Evolutionary conservation across 1,140 invertebrate genomes (phyloP).

Genomic region (Callitettix versicolor): DNA sequence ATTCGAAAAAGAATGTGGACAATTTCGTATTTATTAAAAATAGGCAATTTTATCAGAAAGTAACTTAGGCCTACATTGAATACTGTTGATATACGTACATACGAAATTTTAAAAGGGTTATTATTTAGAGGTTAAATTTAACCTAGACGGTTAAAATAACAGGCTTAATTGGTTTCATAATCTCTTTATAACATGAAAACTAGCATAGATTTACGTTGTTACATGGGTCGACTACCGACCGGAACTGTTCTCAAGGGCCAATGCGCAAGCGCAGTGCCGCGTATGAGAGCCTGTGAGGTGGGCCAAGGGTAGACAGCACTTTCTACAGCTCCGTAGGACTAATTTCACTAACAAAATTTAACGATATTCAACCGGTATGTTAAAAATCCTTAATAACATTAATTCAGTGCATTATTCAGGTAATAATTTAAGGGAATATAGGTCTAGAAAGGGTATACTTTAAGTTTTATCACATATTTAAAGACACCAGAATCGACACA

Average conservation of each 20-base stretch:
- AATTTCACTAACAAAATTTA: constrained; percentile 25
- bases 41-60: too few relatives aligned
- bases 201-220: background rate
- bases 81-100: too few relatives aligned
- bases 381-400: background rate
- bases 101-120: too few relatives aligned
- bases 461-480: background rate
- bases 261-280: constrained; percentile 29
- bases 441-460: constrained; percentile 8
- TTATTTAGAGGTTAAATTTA: too few relatives aligned
- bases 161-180: too few relatives aligned
- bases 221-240: constrained; percentile 15
- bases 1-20: too few relatives aligned
- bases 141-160: too few relatives aligned
- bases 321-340: constrained; percentile 24
- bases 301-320: constrained; percentile 26
- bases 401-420: constrained; percentile 2
- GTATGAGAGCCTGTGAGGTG: constrained; percentile 25
- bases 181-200: too few relatives aligned
- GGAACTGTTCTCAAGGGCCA: constrained; percentile 17
- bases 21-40: too few relatives aligned
- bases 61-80: too few relatives aligned
- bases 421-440: constrained; percentile 8
- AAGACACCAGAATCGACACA: constrained; percentile 11
- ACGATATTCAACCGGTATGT: background rate